A percentile compares a stretch with the other conserved stretches of the same genome.
phyloP scores from a whole-genome alignment of 2,888 invertebrate species.

The Synergus japonicus region DNA sequence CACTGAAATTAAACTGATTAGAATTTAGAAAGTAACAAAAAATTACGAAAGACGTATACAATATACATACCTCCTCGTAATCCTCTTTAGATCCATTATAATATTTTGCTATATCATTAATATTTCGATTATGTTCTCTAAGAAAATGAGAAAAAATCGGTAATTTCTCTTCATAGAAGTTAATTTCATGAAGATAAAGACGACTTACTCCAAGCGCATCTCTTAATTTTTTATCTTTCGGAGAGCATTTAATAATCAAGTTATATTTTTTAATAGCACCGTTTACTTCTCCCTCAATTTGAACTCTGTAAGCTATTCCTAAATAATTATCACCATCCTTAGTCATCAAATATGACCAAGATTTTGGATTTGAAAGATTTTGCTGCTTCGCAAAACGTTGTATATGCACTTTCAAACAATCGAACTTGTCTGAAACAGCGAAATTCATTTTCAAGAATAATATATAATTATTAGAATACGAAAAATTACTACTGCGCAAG shows the following conservation, averaged over 20 bases:
- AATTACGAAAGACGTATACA: neutral
- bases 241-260: neutral
- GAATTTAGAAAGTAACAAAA: neutral
- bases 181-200: slow-evolving; percentile 16
- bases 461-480: neutral
- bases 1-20: no score
- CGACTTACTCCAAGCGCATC: neutral
- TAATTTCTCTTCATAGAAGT: slow-evolving; percentile 1
- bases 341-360: slow-evolving; percentile 42
- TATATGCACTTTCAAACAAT: slow-evolving; percentile 44
- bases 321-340: slow-evolving; percentile 58
- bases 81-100: neutral
- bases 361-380: slow-evolving; percentile 44
- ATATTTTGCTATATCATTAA: neutral
- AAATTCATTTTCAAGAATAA: neutral
- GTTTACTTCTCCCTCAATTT: slow-evolving; percentile 50
- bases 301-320: slow-evolving; percentile 51
- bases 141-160: neutral
- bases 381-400: slow-evolving; percentile 44
- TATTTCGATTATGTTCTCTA: neutral
- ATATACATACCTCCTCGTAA: neutral
- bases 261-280: slow-evolving; percentile 32
- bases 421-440: neutral
- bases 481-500: neutral
- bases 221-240: neutral